Evolutionary conservation across 2,113 vertebrate species (phyloP).

Genomic region (Campylomormyrus numenius): DNA sequence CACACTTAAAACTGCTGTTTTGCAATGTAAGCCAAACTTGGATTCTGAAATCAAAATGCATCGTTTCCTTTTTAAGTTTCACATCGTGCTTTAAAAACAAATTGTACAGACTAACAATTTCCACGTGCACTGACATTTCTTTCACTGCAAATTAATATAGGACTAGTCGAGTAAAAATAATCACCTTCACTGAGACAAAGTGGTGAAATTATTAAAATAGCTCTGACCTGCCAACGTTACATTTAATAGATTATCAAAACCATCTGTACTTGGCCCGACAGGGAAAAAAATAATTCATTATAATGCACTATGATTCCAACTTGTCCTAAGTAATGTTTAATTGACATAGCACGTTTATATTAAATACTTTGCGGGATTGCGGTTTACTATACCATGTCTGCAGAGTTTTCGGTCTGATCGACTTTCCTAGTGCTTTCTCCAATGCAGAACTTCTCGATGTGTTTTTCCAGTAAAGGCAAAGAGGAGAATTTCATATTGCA

Average conservation of each 20-base stretch:
- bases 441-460: conserved; percentile 48
- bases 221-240: neutral
- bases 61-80: neutral
- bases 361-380: neutral
- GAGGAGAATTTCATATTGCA: conserved; percentile 49
- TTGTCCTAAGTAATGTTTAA: neutral
- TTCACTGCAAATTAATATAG: neutral
- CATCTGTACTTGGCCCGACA: neutral
- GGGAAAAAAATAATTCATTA: neutral
- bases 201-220: neutral
- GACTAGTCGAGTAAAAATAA: neutral
- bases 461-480: conserved; percentile 37
- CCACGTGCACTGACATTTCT: neutral
- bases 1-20: neutral
- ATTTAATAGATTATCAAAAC: neutral
- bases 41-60: neutral
- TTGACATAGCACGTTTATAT: neutral
- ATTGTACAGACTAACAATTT: neutral
- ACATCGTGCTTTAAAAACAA: neutral
- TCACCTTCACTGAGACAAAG: neutral
- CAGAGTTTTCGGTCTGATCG: conserved; percentile 23
- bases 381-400: conserved; percentile 31
- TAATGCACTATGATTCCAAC: neutral
- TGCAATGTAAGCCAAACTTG: neutral
- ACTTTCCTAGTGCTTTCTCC: conserved; percentile 32